Conservation (phyloP, 2,888 invertebrate genomes). For the Lydus trimaculatus region DNA sequence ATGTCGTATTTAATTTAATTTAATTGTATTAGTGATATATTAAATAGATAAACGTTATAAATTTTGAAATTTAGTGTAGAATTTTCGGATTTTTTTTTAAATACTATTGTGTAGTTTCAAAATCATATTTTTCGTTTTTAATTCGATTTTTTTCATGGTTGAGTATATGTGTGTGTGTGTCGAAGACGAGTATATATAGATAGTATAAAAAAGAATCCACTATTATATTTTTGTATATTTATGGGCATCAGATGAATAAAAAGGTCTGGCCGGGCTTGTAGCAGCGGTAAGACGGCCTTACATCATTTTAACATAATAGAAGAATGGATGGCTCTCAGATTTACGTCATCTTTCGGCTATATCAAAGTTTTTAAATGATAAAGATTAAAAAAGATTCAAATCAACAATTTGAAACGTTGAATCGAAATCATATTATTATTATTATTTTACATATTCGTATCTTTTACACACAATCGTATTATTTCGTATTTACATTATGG, state of each 20-base stretch:
- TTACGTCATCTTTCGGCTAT: slow-evolving; percentile 60
- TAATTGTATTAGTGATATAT: neutral
- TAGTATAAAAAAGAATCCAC: slow-evolving; percentile 27
- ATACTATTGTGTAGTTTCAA: neutral
- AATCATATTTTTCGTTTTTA: neutral
- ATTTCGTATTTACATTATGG: no score
- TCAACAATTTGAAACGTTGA: slow-evolving; percentile 22
- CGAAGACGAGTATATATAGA: neutral
- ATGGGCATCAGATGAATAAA: slow-evolving; percentile 50
- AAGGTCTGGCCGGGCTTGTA: slow-evolving; percentile 45
- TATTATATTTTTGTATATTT: slow-evolving; percentile 51
- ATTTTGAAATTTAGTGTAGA: neutral
- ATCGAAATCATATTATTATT: neutral
- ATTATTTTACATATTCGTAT: neutral
- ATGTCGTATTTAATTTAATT: neutral
- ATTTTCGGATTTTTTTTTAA: neutral
- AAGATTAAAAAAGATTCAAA: slow-evolving; percentile 51
- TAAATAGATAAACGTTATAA: neutral
- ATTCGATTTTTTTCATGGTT: neutral
- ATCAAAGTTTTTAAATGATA: slow-evolving; percentile 55
- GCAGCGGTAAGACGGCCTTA: slow-evolving; percentile 52
- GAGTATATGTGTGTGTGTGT: neutral
- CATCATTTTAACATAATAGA: slow-evolving; percentile 60
- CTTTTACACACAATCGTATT: neutral
- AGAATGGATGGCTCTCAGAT: slow-evolving; percentile 60